A percentile compares a stretch with the other conserved stretches of the same genome.
Conservation (phyloP, 2,797 vertebrate genomes). For the Semotilus atromaculatus region DNA sequence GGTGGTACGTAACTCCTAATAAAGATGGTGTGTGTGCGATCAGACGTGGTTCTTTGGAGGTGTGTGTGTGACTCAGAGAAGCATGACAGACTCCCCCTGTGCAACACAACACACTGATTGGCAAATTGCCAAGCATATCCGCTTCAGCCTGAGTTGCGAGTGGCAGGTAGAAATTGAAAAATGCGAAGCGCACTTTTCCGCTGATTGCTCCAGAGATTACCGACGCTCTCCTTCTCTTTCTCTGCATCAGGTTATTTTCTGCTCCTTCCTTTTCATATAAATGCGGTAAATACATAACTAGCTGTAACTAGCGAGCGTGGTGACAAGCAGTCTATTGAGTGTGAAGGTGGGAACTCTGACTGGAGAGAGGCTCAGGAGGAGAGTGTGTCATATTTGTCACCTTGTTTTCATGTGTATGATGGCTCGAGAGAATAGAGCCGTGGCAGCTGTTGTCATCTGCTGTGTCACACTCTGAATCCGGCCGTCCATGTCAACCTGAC, state of each 20-base stretch:
- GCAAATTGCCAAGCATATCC: constrained; percentile 67
- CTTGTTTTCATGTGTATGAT: constrained; percentile 61
- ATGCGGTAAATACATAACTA: constrained; percentile 67
- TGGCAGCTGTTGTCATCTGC: constrained; percentile 52
- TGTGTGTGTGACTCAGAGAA: constrained; percentile 59
- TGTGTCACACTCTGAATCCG: constrained; percentile 50
- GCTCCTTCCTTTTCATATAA: constrained; percentile 63
- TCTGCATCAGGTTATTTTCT: constrained; percentile 33
- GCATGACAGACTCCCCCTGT: constrained; percentile 61
- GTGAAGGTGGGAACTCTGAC: constrained; percentile 35
- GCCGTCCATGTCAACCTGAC: constrained; percentile 56
- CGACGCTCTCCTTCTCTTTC: constrained; percentile 53
- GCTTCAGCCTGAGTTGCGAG: constrained; percentile 54
- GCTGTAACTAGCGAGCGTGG: constrained; percentile 41
- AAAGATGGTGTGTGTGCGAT: constrained; percentile 20
- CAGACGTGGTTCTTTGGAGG: constrained; percentile 32
- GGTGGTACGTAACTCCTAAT: constrained; percentile 5
- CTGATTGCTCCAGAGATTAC: constrained; percentile 68
- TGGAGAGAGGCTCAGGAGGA: constrained; percentile 45
- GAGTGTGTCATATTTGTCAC: constrained; percentile 65
- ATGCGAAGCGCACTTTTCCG: constrained; percentile 66
- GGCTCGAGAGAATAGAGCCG: constrained; percentile 56
- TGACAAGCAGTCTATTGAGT: constrained; percentile 61
- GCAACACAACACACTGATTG: constrained; percentile 68
- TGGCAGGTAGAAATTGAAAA: constrained; percentile 73